Percentiles rank a stretch among this genome's conserved stretches.
Conservation (phyloP, 2,888 invertebrate genomes). For the Dolichomitus sp. region DNA sequence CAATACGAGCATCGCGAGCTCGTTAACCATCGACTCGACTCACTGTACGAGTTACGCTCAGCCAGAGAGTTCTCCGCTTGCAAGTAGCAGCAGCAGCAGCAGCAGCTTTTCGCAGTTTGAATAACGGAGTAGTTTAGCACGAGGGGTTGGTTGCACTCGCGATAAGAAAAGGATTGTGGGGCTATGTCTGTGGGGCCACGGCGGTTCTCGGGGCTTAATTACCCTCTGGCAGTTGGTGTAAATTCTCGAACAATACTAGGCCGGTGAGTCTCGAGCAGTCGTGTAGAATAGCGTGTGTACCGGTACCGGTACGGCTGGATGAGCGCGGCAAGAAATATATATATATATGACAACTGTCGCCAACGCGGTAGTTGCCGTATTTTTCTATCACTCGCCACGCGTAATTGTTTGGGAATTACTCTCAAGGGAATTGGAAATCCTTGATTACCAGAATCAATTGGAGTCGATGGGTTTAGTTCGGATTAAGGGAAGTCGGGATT, state of each 20-base stretch:
- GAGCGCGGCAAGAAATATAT: background rate
- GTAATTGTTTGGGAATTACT: no score
- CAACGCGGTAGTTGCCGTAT: background rate
- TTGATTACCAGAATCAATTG: no score
- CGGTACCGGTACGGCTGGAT: background rate
- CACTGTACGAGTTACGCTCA: conserved; percentile 21
- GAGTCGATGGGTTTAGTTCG: no score
- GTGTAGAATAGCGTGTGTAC: background rate
- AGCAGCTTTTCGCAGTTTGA: conserved; percentile 57
- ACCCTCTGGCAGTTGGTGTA: conserved; percentile 37
- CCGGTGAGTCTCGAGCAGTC: conserved; percentile 9
- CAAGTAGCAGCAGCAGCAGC: conserved; percentile 16
- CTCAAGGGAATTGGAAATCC: no score
- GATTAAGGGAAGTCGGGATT: no score
- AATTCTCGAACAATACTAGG: conserved; percentile 53
- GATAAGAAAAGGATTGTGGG: conserved; percentile 61
- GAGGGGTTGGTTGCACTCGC: conserved; percentile 29
- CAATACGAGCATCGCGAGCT: conserved; percentile 15
- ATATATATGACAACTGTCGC: conserved; percentile 2
- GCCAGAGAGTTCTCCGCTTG: conserved; percentile 21
- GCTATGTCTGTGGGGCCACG: conserved; percentile 30
- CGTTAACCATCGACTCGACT: conserved; percentile 34
- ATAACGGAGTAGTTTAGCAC: conserved; percentile 50
- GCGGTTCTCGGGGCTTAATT: conserved; percentile 53
- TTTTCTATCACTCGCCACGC: no score